Percentiles rank a stretch among this genome's conserved stretches.
Conservation (phyloP, 2,113 vertebrate genomes). For the Eublepharis macularius region DNA sequence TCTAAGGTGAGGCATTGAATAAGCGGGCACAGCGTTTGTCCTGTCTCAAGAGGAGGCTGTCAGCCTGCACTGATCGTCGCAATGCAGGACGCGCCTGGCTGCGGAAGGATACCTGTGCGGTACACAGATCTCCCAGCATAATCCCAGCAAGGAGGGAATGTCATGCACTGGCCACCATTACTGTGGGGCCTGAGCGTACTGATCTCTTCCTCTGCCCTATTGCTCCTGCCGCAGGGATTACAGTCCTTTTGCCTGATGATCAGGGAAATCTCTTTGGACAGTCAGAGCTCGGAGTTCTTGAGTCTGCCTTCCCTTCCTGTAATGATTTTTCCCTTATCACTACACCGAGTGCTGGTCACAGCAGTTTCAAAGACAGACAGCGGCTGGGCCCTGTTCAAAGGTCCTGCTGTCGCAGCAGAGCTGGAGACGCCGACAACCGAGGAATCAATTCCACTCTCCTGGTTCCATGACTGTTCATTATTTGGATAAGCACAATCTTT, state of each 20-base stretch:
- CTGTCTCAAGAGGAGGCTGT: too few species aligned
- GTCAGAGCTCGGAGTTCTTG: neutral
- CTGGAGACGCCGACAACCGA: neutral
- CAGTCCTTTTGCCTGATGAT: neutral
- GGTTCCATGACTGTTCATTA: neutral
- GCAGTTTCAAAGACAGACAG: too few species aligned
- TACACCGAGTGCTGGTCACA: neutral
- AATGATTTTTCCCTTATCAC: slow-evolving; percentile 3
- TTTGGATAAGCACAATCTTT: too few species aligned
- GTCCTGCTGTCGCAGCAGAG: neutral
- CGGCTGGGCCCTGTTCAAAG: neutral
- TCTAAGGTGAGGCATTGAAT: too few species aligned
- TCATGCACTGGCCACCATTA: neutral
- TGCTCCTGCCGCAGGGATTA: too few species aligned
- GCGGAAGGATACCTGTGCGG: too few species aligned
- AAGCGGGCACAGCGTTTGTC: too few species aligned
- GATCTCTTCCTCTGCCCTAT: neutral
- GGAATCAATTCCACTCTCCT: neutral
- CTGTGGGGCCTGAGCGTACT: neutral
- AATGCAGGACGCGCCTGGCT: too few species aligned
- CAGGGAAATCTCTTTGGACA: neutral
- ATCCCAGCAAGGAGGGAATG: too few species aligned
- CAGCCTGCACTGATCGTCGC: too few species aligned
- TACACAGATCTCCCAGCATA: too few species aligned
- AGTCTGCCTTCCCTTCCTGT: neutral